phyloP scores from a whole-genome alignment of 1,140 invertebrate species.

The Maniola jurtina region DNA sequence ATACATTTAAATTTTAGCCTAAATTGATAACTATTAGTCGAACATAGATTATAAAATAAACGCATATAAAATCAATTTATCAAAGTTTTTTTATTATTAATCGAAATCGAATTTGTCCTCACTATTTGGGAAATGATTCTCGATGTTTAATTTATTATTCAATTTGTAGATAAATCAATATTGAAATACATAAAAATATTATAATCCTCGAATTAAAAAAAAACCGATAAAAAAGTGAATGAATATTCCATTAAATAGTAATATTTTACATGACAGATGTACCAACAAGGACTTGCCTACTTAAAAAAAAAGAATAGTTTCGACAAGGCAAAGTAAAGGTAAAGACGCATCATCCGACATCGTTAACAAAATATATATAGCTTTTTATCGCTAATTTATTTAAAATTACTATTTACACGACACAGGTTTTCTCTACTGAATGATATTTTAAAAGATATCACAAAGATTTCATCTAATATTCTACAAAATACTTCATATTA shows the following conservation, averaged over 20 bases:
- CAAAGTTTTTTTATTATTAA: too few species aligned
- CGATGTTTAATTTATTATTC: too few species aligned
- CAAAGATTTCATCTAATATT: slow-evolving; percentile 64
- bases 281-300: not conserved
- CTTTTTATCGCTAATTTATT: slow-evolving; percentile 65
- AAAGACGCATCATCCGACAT: slow-evolving; percentile 54
- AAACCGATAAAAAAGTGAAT: too few species aligned
- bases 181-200: too few species aligned
- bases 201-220: too few species aligned
- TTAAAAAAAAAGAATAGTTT: not conserved
- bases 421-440: slow-evolving; percentile 55
- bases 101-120: too few species aligned
- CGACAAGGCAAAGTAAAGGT: slow-evolving; percentile 57
- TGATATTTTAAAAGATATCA: slow-evolving; percentile 69
- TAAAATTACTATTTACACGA: slow-evolving; percentile 64
- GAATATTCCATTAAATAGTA: too few species aligned
- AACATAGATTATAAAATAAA: too few species aligned
- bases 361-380: slow-evolving; percentile 73
- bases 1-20: not conserved
- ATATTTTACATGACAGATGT: not conserved
- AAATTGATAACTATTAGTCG: not conserved
- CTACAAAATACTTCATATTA: slow-evolving; percentile 44
- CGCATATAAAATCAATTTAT: too few species aligned
- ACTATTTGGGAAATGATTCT: too few species aligned
- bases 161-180: too few species aligned